Percentiles rank a stretch among this genome's conserved stretches.
Evolutionary conservation across 1,140 invertebrate species (phyloP).

Genomic region (Globodera rostochiensis): DNA sequence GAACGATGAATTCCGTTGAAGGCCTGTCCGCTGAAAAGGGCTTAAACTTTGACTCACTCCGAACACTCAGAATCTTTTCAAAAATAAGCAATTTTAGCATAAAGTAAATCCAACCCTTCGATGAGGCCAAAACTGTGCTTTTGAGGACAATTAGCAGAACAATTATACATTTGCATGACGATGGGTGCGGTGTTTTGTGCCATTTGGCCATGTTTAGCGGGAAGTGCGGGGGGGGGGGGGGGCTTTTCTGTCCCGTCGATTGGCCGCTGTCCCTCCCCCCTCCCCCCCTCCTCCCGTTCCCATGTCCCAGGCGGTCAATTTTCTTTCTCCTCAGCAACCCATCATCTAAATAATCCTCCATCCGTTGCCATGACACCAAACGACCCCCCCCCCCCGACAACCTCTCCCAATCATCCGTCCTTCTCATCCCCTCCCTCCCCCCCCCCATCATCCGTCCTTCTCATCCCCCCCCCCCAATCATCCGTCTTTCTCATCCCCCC

Average conservation of each 20-base stretch:
- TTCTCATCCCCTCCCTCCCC: background rate
- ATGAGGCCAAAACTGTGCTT: background rate
- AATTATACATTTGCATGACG: background rate
- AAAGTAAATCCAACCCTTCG: background rate
- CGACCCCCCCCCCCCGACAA: no score
- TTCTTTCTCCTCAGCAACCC: background rate
- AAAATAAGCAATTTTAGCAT: background rate
- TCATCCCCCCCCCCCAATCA: background rate
- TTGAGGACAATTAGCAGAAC: background rate
- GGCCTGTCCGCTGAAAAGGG: background rate
- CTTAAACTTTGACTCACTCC: background rate
- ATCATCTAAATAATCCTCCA: background rate
- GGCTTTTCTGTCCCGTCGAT: background rate
- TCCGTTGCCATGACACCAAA: conserved; percentile 1
- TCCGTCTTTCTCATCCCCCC: background rate
- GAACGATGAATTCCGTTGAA: background rate
- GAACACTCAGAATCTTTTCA: background rate
- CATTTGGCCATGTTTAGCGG: background rate
- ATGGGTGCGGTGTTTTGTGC: background rate
- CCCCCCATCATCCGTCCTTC: background rate
- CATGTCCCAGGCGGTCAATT: background rate
- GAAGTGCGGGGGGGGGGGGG: background rate
- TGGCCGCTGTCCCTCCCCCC: background rate
- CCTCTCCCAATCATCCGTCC: background rate
- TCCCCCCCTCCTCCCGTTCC: no score